phyloP scores from a whole-genome alignment of 2,888 invertebrate genomes.

The Synergus itoensis region DNA sequence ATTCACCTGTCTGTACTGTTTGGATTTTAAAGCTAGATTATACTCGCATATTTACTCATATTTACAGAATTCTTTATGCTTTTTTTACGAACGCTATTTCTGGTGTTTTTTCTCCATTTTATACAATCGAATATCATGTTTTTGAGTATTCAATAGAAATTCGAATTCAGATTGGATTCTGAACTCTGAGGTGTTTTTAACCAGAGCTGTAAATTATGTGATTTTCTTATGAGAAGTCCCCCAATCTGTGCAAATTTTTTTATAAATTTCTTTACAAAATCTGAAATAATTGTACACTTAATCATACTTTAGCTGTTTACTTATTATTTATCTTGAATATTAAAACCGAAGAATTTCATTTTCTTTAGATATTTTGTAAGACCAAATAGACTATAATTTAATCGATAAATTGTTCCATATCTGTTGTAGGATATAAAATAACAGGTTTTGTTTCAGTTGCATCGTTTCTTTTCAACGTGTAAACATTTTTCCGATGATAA shows the following conservation, averaged over 20 bases:
- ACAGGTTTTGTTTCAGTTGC: background rate
- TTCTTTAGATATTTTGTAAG: background rate
- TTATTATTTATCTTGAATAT: no score
- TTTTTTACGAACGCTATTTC: background rate
- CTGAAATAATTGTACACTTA: background rate
- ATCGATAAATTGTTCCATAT: no score
- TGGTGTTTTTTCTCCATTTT: constrained; percentile 13
- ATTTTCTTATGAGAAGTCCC: background rate
- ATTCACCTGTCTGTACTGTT: constrained; percentile 23
- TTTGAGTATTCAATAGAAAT: background rate
- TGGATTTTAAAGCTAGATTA: constrained; percentile 44
- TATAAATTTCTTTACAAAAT: background rate
- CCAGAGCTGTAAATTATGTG: background rate
- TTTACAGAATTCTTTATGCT: constrained; percentile 42
- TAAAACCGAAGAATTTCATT: no score
- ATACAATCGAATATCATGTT: background rate
- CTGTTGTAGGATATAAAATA: background rate
- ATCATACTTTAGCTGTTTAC: background rate
- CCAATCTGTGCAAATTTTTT: background rate
- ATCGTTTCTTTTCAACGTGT: background rate
- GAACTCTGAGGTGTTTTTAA: constrained; percentile 10
- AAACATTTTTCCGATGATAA: background rate
- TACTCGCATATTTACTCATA: constrained; percentile 47
- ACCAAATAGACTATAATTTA: background rate
- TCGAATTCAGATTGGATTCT: background rate